These are phyloP conservation scores for Magallana angulata DNA, from an alignment of 1,140 invertebrate genomes.

Conservation along the genomic window DNA sequence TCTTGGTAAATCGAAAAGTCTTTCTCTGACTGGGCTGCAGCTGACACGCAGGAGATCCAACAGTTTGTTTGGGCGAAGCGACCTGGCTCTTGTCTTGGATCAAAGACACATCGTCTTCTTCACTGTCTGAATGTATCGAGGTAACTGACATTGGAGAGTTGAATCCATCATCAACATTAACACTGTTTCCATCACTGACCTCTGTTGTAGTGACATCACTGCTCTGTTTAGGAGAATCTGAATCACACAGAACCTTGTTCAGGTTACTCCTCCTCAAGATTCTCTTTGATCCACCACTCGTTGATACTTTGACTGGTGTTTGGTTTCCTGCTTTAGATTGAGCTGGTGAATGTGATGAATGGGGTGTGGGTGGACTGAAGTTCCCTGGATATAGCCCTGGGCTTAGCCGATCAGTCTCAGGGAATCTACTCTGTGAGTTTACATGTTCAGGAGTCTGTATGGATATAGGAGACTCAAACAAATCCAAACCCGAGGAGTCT, in stretches of 20 bases:
- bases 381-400: not conserved
- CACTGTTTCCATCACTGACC: not conserved
- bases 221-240: not conserved
- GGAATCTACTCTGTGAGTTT: not conserved
- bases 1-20: conserved; percentile 10
- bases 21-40: not conserved
- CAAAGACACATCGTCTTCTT: not conserved
- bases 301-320: not conserved
- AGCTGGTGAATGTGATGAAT: too few relatives aligned
- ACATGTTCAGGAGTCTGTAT: not conserved
- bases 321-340: too few relatives aligned
- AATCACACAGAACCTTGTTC: not conserved
- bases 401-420: too few relatives aligned
- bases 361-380: not conserved
- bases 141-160: not conserved
- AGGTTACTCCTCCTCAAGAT: not conserved
- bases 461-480: conserved; percentile 11
- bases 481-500: conserved; percentile 8
- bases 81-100: not conserved
- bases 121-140: not conserved
- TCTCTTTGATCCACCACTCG: not conserved
- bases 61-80: not conserved
- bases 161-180: not conserved
- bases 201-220: not conserved
- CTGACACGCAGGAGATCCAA: not conserved